Conservation (phyloP, 1,140 invertebrate species). For the Nomia melanderi region DNA sequence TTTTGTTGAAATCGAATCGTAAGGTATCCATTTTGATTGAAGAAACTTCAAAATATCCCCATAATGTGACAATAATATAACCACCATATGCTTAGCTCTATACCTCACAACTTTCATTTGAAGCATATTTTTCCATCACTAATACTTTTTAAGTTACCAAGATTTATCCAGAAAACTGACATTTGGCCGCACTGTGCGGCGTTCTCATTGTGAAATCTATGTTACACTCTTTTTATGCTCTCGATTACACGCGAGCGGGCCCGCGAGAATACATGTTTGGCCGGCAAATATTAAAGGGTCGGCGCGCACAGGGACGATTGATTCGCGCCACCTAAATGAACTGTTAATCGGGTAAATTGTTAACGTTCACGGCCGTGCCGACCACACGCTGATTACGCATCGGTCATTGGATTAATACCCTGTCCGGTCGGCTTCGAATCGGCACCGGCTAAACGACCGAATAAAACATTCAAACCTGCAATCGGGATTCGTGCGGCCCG, state of each 20-base stretch:
- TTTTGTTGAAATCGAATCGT: too few relatives aligned
- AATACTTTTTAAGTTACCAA: too few relatives aligned
- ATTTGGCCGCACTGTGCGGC: too few relatives aligned
- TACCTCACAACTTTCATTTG: too few relatives aligned
- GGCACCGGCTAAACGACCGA: conserved; percentile 17
- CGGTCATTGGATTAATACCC: conserved; percentile 33
- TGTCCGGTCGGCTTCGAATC: background rate
- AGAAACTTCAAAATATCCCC: too few relatives aligned
- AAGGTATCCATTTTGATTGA: too few relatives aligned
- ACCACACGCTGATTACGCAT: conserved; percentile 32
- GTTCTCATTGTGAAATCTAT: too few relatives aligned
- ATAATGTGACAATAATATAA: too few relatives aligned
- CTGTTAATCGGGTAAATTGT: conserved; percentile 40
- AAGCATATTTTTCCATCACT: too few relatives aligned
- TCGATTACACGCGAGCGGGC: background rate
- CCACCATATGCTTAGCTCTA: too few relatives aligned
- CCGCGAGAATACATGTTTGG: background rate
- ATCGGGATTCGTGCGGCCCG: background rate
- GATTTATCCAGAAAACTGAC: too few relatives aligned
- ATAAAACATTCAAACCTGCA: conserved; percentile 37
- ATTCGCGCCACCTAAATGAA: conserved; percentile 15
- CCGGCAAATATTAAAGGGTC: conserved; percentile 25
- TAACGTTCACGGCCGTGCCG: background rate
- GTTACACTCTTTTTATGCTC: background rate
- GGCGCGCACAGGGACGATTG: background rate